A percentile compares a stretch with the other conserved stretches of the same genome.
Evolutionary conservation across 2,888 invertebrate genomes (phyloP).

Genomic region (Caenorhabditis sp.): DNA sequence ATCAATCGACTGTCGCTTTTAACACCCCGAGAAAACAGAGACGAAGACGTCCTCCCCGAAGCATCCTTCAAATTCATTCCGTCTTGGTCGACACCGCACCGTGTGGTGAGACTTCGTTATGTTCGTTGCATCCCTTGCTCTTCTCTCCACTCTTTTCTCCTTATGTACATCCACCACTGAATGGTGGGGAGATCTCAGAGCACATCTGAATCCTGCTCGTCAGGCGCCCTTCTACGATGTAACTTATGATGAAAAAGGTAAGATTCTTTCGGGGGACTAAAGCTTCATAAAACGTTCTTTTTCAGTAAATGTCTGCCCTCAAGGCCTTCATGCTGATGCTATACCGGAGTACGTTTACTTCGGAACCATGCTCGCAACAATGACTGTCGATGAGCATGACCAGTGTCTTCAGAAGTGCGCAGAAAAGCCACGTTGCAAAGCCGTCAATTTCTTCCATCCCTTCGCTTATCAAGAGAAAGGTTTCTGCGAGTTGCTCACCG

Average conservation of each 20-base stretch:
- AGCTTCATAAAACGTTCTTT: too few species aligned
- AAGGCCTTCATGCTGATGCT: constrained; percentile 76
- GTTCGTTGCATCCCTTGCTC: constrained; percentile 11
- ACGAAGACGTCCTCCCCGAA: constrained; percentile 16
- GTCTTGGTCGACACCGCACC: constrained; percentile 36
- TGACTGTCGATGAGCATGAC: constrained; percentile 72
- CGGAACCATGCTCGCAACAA: constrained; percentile 76
- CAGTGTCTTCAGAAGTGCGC: constrained; percentile 74
- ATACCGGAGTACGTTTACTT: constrained; percentile 78
- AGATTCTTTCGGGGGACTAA: too few species aligned
- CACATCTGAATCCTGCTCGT: constrained; percentile 75
- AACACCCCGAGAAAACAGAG: constrained; percentile 47
- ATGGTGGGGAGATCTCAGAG: constrained; percentile 78
- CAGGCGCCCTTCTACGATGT: constrained; percentile 77
- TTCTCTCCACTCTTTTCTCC: constrained; percentile 11
- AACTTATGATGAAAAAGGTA: constrained; percentile 77
- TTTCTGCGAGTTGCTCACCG: constrained; percentile 77
- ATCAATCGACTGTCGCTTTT: constrained; percentile 45
- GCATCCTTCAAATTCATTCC: constrained; percentile 42
- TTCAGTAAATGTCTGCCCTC: constrained; percentile 71
- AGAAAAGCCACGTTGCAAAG: constrained; percentile 73
- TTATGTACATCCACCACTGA: constrained; percentile 71
- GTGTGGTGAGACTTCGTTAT: constrained; percentile 34
- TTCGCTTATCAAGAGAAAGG: constrained; percentile 74
- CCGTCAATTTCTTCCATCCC: constrained; percentile 78